Evolutionary conservation across 2,888 invertebrate species (phyloP), one percentile per base, ranked within the genome.

Genomic region (Cecidostiba fungosa): DNA sequence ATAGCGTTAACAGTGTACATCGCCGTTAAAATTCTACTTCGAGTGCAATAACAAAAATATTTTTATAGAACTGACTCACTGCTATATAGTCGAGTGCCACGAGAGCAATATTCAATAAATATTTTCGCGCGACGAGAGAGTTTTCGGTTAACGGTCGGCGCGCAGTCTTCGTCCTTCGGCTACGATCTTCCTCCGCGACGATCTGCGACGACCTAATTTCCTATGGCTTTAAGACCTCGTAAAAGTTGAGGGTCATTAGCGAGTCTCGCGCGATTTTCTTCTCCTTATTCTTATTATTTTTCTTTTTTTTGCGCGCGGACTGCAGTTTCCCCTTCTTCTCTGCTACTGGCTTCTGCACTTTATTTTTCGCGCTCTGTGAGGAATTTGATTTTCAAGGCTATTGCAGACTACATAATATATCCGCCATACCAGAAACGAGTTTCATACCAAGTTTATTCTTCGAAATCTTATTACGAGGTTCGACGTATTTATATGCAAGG

Each of bases 401-500:
- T 6, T n/a, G 2, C 4, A 3, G n/a, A 8, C 4, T n/a, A 14
- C 62, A 6, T 5, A 8, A 23, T 62, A 0, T 26, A 14, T 26
- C 26, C 62, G 0, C 12, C 3, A 14, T 19, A n/a, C n/a, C n/a
- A n/a, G n/a, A n/a, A n/a, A n/a, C n/a, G n/a, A n/a, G n/a, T n/a
- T n/a, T n/a, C n/a, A n/a, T n/a, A n/a, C n/a, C n/a, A 0, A 19
- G 0, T n/a, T 16, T 19, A 8, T 83, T 81, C 78, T 78, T 82
- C 82, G 81, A 86, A 86, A 86, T 82, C 78, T 86, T 84, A 86
- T 86, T 86, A 86, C 76, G 80, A 43, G 43, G n/a, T 47, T 69
- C 77, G 73, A 47, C 82, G 54, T n/a, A n/a, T 77, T 73, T 74
- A 80, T 72, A 78, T 77, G 73, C 84, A 26, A 23, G 76, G 82